Conservation (phyloP, 2,888 invertebrate species). For the Lordiphosa andalusiaca region DNA sequence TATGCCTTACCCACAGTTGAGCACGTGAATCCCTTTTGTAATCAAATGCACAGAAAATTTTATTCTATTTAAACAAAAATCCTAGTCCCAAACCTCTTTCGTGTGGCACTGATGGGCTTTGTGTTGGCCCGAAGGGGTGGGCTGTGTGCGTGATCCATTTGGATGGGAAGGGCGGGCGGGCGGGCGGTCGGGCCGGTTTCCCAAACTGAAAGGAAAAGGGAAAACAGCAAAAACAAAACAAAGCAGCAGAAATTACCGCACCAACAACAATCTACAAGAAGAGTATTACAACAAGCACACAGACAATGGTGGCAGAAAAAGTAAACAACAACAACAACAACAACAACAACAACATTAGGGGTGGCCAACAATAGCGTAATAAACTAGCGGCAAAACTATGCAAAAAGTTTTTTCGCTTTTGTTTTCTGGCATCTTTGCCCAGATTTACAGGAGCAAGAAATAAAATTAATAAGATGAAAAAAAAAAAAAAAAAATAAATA, state of each 20-base stretch:
- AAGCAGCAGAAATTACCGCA: slow-evolving; percentile 2
- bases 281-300: slow-evolving; percentile 66
- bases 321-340: slow-evolving; percentile 30
- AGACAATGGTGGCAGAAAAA: slow-evolving; percentile 54
- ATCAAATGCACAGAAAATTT: slow-evolving; percentile 73
- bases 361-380: slow-evolving; percentile 60
- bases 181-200: no score
- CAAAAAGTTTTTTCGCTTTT: slow-evolving; percentile 40
- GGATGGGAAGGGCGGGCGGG: slow-evolving; percentile 17
- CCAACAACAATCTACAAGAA: slow-evolving; percentile 17
- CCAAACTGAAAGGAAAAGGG: neutral
- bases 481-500: slow-evolving; percentile 10
- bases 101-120: slow-evolving; percentile 70
- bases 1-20: slow-evolving; percentile 49
- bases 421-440: slow-evolving; percentile 26
- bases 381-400: slow-evolving; percentile 61
- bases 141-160: slow-evolving; percentile 54
- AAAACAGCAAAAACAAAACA: slow-evolving; percentile 14
- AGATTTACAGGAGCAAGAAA: slow-evolving; percentile 19
- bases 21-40: slow-evolving; percentile 74
- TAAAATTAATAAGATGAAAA: slow-evolving; percentile 27
- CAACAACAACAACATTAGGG: slow-evolving; percentile 4
- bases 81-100: slow-evolving; percentile 67
- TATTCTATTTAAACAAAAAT: slow-evolving; percentile 49
- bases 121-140: slow-evolving; percentile 37